phyloP scores from a whole-genome alignment of 2,113 vertebrate genomes.

The Tyto alba region DNA sequence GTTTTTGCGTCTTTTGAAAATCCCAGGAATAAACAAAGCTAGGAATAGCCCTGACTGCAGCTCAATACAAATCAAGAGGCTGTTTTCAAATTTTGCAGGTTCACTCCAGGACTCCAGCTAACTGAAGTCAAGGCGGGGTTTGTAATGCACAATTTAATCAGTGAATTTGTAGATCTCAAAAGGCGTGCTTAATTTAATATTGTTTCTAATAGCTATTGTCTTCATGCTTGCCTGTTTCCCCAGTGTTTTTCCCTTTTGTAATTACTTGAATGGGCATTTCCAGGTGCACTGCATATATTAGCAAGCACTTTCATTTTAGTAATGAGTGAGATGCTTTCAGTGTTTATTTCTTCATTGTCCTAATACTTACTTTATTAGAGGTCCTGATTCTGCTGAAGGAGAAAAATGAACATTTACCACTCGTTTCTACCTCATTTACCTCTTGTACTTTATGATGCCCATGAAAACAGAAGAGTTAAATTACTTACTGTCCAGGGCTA shows the following conservation, averaged over 20 bases:
- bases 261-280: slow-evolving; percentile 51
- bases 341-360: slow-evolving; percentile 34
- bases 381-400: not conserved
- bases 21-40: not conserved
- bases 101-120: not conserved
- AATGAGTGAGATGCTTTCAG: not conserved
- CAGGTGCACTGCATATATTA: slow-evolving; percentile 54
- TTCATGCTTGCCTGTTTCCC: slow-evolving; percentile 44
- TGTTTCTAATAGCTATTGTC: slow-evolving; percentile 46
- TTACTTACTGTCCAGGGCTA: not conserved
- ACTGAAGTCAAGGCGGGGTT: not conserved
- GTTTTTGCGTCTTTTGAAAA: not conserved
- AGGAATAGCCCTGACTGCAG: not conserved
- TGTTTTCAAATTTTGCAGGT: not conserved
- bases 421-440: not conserved
- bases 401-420: not conserved
- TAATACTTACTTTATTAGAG: slow-evolving; percentile 26
- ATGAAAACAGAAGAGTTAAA: not conserved
- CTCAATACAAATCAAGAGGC: not conserved
- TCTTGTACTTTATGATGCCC: not conserved
- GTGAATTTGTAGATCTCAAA: slow-evolving; percentile 32
- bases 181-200: slow-evolving; percentile 53
- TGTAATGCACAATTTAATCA: slow-evolving; percentile 42
- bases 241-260: slow-evolving; percentile 20
- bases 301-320: slow-evolving; percentile 32